A percentile compares a stretch with the other conserved stretches of the same genome.
These are phyloP conservation scores for Stenotaenia linearis DNA, from an alignment of 2,888 invertebrate genomes.

Conservation along the genomic window DNA sequence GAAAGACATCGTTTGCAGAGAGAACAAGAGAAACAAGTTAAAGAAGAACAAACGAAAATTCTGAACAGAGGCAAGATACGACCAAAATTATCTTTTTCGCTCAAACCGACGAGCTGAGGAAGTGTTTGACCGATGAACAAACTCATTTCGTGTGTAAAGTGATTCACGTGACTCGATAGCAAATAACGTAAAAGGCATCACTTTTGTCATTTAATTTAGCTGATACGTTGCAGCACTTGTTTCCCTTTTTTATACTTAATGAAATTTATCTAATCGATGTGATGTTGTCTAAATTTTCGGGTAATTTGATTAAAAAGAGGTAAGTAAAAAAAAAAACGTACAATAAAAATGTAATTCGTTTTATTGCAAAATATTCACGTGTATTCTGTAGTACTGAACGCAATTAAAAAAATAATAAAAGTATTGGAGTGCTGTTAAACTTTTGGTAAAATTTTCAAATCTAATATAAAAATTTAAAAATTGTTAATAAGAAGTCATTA, in stretches of 20 bases:
- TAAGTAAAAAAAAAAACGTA: not conserved
- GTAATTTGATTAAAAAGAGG: not conserved
- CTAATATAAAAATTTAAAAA: no score
- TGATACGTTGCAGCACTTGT: not conserved
- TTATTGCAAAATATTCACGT: not conserved
- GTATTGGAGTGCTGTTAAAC: no score
- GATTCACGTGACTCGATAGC: not conserved
- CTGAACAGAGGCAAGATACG: constrained; percentile 94
- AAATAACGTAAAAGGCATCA: no score
- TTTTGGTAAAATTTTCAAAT: no score
- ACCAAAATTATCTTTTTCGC: constrained; percentile 86
- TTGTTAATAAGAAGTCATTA: no score
- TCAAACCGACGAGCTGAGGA: constrained; percentile 46
- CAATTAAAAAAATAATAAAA: no score
- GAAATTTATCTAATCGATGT: not conserved
- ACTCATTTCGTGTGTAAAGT: not conserved
- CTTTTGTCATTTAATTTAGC: not conserved
- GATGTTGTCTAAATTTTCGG: not conserved
- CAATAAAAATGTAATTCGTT: not conserved
- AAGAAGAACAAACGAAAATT: constrained; percentile 94
- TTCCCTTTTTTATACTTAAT: not conserved
- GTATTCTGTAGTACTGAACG: not conserved
- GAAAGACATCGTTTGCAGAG: constrained; percentile 86
- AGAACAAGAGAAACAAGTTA: constrained; percentile 84
- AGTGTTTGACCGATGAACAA: not conserved